phyloP scores from a whole-genome alignment of 2,888 invertebrate species.

The Chironomus tentans region DNA sequence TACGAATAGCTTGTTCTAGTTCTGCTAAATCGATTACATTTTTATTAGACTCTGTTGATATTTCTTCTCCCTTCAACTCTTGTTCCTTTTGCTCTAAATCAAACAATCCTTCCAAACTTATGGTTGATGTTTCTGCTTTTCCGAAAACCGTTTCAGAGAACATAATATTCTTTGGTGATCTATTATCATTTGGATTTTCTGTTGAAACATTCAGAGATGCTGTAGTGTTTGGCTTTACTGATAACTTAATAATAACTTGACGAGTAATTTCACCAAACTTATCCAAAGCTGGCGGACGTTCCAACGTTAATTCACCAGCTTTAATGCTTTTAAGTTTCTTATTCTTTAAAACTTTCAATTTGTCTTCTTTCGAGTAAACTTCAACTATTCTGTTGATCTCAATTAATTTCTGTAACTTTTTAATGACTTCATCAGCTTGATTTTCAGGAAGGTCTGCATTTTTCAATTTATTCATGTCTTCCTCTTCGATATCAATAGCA shows the following conservation, averaged over 20 bases:
- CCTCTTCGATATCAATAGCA: slow-evolving; percentile 39
- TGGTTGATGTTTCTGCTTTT: slow-evolving; percentile 51
- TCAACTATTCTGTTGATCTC: slow-evolving; percentile 61
- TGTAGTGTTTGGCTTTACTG: slow-evolving; percentile 41
- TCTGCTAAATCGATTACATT: slow-evolving; percentile 35
- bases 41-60: slow-evolving; percentile 31
- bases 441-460: slow-evolving; percentile 31
- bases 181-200: slow-evolving; percentile 28
- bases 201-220: slow-evolving; percentile 31
- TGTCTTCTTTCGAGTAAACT: slow-evolving; percentile 55
- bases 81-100: slow-evolving; percentile 35
- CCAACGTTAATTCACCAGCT: slow-evolving; percentile 45
- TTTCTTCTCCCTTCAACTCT: not conserved
- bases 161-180: slow-evolving; percentile 29
- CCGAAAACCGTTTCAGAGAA: slow-evolving; percentile 39
- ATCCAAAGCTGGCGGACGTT: slow-evolving; percentile 51
- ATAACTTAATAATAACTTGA: slow-evolving; percentile 55
- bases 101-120: slow-evolving; percentile 58
- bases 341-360: slow-evolving; percentile 49
- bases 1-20: slow-evolving; percentile 41
- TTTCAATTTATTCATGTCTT: slow-evolving; percentile 30
- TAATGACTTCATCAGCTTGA: slow-evolving; percentile 42
- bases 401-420: slow-evolving; percentile 50
- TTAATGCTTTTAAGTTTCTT: slow-evolving; percentile 44
- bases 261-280: slow-evolving; percentile 62